These are phyloP conservation scores for Napeogenes inachia DNA, from an alignment of 2,888 invertebrate species.

Conservation along the genomic window DNA sequence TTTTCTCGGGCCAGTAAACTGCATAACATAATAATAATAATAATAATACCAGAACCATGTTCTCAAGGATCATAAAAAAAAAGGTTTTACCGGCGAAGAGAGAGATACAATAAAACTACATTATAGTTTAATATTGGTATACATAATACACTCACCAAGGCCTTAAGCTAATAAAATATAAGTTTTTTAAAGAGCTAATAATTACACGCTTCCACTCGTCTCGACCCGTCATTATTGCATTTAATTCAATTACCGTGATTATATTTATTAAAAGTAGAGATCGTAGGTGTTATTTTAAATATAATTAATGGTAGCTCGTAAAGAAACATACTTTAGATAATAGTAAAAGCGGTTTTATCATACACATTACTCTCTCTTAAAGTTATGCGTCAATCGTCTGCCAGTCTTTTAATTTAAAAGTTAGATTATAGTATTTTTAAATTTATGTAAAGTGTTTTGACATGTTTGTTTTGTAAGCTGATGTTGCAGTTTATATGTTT, in stretches of 20 bases:
- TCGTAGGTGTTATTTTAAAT: conserved; percentile 55
- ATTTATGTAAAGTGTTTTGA: conserved; percentile 23
- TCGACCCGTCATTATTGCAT: conserved; percentile 61
- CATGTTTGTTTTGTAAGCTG: too few relatives aligned
- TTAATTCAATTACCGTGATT: conserved; percentile 75
- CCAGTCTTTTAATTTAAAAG: conserved; percentile 16
- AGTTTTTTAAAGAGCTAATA: too few relatives aligned
- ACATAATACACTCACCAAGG: too few relatives aligned
- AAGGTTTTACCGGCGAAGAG: too few relatives aligned
- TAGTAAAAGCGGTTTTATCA: conserved; percentile 55
- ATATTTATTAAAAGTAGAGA: conserved; percentile 47
- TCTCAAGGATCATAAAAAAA: too few relatives aligned
- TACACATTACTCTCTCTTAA: conserved; percentile 44
- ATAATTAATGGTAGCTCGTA: conserved; percentile 68
- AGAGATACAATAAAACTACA: too few relatives aligned
- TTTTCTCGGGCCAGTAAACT: too few relatives aligned
- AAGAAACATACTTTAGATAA: conserved; percentile 72
- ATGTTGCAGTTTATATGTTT: conserved; percentile 14
- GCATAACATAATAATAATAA: too few relatives aligned
- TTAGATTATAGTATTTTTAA: conserved; percentile 8
- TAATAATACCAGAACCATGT: too few relatives aligned
- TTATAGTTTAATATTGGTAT: too few relatives aligned
- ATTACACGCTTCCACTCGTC: too few relatives aligned
- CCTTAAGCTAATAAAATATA: too few relatives aligned
- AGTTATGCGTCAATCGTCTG: conserved; percentile 46